phyloP scores from a whole-genome alignment of 2,113 vertebrate genomes.

The Elanus axillaris region DNA sequence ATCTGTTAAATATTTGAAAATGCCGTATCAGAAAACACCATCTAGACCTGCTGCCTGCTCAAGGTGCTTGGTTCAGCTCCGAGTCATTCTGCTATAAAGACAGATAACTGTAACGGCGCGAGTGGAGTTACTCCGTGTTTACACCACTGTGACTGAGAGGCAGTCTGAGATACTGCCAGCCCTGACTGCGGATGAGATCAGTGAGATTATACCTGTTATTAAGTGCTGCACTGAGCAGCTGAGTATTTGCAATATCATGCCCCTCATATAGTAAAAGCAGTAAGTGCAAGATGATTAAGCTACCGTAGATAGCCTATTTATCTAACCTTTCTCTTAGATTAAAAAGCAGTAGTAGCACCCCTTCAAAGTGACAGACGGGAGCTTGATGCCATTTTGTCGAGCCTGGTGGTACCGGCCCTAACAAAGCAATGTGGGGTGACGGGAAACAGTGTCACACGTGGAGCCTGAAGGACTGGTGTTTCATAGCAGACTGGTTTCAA shows the following conservation, averaged over 20 bases:
- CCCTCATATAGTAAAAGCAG: neutral
- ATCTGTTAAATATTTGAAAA: neutral
- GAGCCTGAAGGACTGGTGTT: neutral
- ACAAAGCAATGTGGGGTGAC: neutral
- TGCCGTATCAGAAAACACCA: neutral
- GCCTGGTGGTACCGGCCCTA: neutral
- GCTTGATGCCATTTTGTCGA: neutral
- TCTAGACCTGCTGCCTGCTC: neutral
- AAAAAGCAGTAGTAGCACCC: neutral
- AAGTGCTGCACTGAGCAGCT: neutral
- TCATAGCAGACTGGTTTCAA: neutral
- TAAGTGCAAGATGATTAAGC: rapidly evolving
- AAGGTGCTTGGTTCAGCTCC: neutral
- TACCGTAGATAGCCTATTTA: neutral
- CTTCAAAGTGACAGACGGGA: neutral
- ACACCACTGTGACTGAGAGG: neutral
- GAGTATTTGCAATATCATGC: rapidly evolving
- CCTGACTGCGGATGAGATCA: neutral
- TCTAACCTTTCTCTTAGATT: neutral
- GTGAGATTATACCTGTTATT: neutral
- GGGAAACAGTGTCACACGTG: neutral
- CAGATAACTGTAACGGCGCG: rapidly evolving
- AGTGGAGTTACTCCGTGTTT: neutral
- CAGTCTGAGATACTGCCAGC: neutral
- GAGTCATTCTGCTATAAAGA: rapidly evolving